phyloP scores from a whole-genome alignment of 2,113 vertebrate species.

The Capreolus pygargus region DNA sequence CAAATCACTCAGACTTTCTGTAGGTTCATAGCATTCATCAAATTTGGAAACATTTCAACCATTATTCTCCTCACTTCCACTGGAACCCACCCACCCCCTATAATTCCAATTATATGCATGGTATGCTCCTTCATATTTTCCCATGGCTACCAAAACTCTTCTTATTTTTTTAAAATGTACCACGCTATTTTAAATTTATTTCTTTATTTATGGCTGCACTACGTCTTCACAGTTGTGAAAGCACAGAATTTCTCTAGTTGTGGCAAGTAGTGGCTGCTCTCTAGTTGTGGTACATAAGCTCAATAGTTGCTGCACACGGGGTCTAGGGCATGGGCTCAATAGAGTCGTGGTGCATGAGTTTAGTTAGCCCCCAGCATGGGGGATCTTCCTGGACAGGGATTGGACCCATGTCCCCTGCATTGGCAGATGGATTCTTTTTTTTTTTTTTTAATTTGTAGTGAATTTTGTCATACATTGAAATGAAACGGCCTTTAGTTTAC shows the following conservation, averaged over 20 bases:
- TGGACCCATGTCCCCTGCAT: neutral
- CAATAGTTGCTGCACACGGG: neutral
- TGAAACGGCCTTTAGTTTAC: no score
- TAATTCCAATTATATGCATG: neutral
- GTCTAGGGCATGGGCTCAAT: neutral
- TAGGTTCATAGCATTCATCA: neutral
- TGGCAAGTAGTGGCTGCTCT: neutral
- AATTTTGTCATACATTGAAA: no score
- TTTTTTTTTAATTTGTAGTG: no score
- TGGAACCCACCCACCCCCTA: neutral
- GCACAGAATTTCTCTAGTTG: neutral
- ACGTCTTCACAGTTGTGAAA: neutral
- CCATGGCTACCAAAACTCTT: neutral
- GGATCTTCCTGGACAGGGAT: neutral
- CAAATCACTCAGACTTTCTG: neutral
- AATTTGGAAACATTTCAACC: neutral
- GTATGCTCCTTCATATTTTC: neutral
- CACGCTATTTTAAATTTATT: neutral
- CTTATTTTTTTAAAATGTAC: neutral
- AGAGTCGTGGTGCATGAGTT: fast-evolving
- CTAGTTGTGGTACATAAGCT: fast-evolving
- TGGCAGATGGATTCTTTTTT: neutral
- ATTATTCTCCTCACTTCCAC: neutral
- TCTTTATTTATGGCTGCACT: neutral
- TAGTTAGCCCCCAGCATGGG: neutral